A percentile compares a stretch with the other conserved stretches of the same genome.
Conservation (phyloP, 2,797 vertebrate genomes). For the Varecia variegata region DNA sequence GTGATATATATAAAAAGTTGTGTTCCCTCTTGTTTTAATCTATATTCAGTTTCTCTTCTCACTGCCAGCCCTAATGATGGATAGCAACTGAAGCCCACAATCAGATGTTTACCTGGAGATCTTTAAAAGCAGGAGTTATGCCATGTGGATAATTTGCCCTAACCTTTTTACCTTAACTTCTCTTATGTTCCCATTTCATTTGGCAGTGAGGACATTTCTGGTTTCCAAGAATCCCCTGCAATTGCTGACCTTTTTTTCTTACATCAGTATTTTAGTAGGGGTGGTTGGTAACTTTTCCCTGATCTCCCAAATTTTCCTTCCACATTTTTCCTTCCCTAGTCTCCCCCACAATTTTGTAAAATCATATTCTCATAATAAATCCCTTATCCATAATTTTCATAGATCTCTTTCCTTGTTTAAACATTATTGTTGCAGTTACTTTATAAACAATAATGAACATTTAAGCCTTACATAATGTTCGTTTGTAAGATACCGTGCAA, state of each 20-base stretch:
- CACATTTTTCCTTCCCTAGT: not conserved
- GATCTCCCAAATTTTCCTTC: not conserved
- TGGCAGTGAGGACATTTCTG: not conserved
- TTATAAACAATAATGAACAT: not conserved
- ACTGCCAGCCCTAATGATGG: not conserved
- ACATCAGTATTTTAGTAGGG: not conserved
- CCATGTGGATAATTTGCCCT: not conserved
- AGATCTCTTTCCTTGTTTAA: not conserved
- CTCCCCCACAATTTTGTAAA: not conserved
- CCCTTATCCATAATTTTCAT: not conserved
- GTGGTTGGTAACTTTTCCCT: not conserved
- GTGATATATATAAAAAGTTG: not conserved
- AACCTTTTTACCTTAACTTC: not conserved
- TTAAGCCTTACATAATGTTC: not conserved
- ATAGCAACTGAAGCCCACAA: not conserved
- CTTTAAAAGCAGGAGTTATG: not conserved
- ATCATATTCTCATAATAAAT: not conserved
- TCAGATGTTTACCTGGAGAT: not conserved
- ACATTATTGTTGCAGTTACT: not conserved
- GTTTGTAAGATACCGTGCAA: not conserved
- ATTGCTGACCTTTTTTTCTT: not conserved
- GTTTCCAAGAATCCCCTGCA: not conserved
- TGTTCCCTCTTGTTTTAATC: not conserved
- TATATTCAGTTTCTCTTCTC: not conserved
- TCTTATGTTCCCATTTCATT: not conserved